Percentiles rank a stretch among this genome's conserved stretches.
These are phyloP conservation scores for Bergia sp. DNA, from an alignment of 92 coral and sea anemone species.

Conservation along the genomic window DNA sequence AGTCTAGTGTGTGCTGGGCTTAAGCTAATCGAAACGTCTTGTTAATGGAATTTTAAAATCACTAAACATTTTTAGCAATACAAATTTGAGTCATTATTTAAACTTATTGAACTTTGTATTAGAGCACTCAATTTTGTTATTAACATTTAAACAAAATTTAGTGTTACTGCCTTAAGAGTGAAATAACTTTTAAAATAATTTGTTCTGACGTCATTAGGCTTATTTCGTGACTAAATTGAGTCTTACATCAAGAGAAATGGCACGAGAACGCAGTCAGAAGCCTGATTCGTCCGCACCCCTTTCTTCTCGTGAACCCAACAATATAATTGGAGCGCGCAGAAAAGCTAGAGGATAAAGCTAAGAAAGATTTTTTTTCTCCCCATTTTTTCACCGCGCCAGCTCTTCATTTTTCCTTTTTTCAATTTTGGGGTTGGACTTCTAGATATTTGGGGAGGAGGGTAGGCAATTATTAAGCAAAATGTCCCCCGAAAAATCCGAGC, in stretches of 20 bases:
- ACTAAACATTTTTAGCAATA: too few species aligned
- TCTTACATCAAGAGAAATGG: neutral
- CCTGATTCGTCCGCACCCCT: neutral
- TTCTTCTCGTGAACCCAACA: neutral
- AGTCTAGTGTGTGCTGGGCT: too few species aligned
- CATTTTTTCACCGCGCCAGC: too few species aligned
- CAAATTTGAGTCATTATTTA: neutral
- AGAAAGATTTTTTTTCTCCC: neutral
- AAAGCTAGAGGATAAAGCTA: neutral
- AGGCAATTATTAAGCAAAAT: too few species aligned
- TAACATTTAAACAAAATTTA: neutral
- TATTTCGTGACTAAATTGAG: neutral
- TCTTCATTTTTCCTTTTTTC: too few species aligned
- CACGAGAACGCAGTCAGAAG: neutral
- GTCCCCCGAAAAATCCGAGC: too few species aligned
- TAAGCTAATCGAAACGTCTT: too few species aligned
- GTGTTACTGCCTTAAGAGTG: neutral
- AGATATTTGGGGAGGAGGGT: too few species aligned
- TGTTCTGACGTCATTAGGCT: neutral
- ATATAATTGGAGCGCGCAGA: neutral
- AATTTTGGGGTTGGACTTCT: too few species aligned
- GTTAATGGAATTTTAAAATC: too few species aligned
- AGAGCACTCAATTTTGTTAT: neutral
- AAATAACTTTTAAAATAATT: too few species aligned
- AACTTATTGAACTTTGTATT: neutral